phyloP scores from a whole-genome alignment of 2,888 invertebrate genomes.

The Polyommatus icarus region DNA sequence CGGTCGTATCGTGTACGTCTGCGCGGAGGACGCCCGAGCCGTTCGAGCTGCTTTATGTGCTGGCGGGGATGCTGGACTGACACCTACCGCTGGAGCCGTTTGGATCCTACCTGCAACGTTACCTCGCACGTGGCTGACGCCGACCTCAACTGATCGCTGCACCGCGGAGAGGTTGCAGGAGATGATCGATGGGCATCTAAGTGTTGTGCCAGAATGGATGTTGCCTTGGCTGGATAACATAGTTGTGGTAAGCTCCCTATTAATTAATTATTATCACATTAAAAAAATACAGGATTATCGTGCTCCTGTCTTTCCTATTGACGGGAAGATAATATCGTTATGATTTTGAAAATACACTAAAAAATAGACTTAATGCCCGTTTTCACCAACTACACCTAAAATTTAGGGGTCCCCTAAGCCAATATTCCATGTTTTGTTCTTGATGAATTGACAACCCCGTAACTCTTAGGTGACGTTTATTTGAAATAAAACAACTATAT shows the following conservation, averaged over 20 bases:
- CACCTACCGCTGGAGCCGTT: conserved; percentile 85
- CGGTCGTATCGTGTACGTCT: conserved; percentile 89
- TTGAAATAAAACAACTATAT: too few species aligned
- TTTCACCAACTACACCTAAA: too few species aligned
- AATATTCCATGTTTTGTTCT: too few species aligned
- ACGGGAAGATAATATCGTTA: too few species aligned
- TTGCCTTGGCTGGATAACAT: conserved; percentile 47
- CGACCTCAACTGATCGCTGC: conserved; percentile 80
- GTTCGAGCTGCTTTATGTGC: conserved; percentile 91
- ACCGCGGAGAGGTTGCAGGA: conserved; percentile 53
- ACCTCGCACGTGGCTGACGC: conserved; percentile 82
- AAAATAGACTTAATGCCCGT: neutral
- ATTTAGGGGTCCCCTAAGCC: too few species aligned
- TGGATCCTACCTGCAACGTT: conserved; percentile 93
- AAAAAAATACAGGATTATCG: neutral
- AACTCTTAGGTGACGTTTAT: too few species aligned
- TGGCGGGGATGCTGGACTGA: conserved; percentile 86
- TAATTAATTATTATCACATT: neutral
- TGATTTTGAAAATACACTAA: too few species aligned
- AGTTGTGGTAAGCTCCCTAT: conserved; percentile 35
- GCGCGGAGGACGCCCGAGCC: conserved; percentile 86
- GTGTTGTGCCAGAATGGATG: conserved; percentile 56
- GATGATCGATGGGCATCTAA: conserved; percentile 52
- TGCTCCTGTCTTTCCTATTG: neutral
- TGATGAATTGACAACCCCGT: too few species aligned